Percentiles rank a stretch among this genome's conserved stretches.
Conservation (phyloP, 2,888 invertebrate genomes). For the Calliphora vomitoria region DNA sequence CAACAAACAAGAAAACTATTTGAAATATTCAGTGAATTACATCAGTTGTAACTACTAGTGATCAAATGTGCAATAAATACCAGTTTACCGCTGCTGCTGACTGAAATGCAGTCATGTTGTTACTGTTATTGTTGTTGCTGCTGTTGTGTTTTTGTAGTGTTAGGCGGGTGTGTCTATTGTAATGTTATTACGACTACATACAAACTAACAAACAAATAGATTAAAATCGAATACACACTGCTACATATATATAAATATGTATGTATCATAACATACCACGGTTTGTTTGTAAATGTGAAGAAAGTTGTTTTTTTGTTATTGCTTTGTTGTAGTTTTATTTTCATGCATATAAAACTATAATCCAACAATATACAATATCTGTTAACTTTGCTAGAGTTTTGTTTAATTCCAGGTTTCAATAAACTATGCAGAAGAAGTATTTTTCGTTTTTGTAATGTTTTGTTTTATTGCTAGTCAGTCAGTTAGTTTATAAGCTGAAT, state of each 20-base stretch:
- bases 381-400: conserved; percentile 15
- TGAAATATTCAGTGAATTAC: conserved; percentile 71
- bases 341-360: not conserved
- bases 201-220: not conserved
- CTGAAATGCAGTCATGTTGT: conserved; percentile 19
- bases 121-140: not conserved
- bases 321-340: conserved; percentile 14
- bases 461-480: conserved; percentile 32
- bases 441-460: conserved; percentile 24
- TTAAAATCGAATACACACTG: not conserved
- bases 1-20: conserved; percentile 71
- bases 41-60: conserved; percentile 61
- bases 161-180: conserved; percentile 72
- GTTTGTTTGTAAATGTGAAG: conserved; percentile 53
- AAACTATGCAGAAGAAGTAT: conserved; percentile 17
- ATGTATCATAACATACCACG: not conserved
- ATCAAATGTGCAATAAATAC: conserved; percentile 72
- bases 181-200: conserved; percentile 35
- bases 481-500: not conserved
- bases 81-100: conserved; percentile 55
- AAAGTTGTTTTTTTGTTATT: conserved; percentile 65
- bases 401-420: conserved; percentile 23
- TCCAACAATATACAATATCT: conserved; percentile 13
- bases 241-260: not conserved
- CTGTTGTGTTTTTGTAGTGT: conserved; percentile 22